These are phyloP conservation scores for Scelioninae gen. 1 DNA, from an alignment of 2,888 invertebrate species.

Conservation along the genomic window DNA sequence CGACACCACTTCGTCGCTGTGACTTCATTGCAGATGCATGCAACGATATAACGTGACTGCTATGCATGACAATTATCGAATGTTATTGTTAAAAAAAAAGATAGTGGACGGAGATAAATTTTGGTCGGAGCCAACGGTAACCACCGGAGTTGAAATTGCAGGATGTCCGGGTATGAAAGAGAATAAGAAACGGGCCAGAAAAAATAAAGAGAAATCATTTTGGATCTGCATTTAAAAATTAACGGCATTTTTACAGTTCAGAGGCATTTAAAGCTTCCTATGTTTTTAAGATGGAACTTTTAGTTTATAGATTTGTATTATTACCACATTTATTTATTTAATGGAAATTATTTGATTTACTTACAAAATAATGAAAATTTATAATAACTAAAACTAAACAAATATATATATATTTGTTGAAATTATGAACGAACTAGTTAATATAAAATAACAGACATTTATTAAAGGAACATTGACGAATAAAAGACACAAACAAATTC, in stretches of 20 bases:
- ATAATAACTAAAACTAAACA: too few species aligned
- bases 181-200: slow-evolving; percentile 61
- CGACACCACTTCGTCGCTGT: slow-evolving; percentile 64
- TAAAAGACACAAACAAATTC: slow-evolving; percentile 61
- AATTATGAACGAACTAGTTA: too few species aligned
- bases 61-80: slow-evolving; percentile 68
- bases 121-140: slow-evolving; percentile 25
- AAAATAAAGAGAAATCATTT: neutral
- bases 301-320: too few species aligned
- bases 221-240: too few species aligned
- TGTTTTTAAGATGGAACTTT: too few species aligned
- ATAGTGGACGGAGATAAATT: slow-evolving; percentile 41
- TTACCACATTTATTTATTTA: too few species aligned
- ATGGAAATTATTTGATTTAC: too few species aligned
- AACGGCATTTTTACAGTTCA: neutral
- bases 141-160: slow-evolving; percentile 57
- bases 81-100: slow-evolving; percentile 53
- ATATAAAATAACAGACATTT: too few species aligned
- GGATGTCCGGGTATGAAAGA: slow-evolving; percentile 62
- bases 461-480: neutral
- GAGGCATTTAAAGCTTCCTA: too few species aligned
- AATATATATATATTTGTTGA: too few species aligned
- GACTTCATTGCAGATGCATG: slow-evolving; percentile 71
- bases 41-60: slow-evolving; percentile 63
- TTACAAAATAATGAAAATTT: too few species aligned